Evolutionary conservation across 2,113 vertebrate species (phyloP), one percentile per base, ranked within the genome.

Genomic region (Formicarius rufipectus): DNA sequence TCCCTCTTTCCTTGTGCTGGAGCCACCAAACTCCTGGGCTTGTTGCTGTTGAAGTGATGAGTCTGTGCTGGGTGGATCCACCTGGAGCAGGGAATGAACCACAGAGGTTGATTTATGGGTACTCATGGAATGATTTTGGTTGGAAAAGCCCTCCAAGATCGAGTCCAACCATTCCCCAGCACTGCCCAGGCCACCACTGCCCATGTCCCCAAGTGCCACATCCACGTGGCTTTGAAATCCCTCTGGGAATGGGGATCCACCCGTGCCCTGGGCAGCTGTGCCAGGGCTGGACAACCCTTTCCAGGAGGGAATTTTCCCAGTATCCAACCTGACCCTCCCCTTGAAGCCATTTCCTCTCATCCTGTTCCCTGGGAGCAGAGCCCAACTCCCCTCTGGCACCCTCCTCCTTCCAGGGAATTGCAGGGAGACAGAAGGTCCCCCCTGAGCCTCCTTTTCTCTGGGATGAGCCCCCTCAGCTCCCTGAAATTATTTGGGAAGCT

Each of bases 181-280:
- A 33, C 19, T 39, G 44, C 44, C 52, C 44, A 44, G 2, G 1
- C 27, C 59, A 59, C 1, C 23, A 3, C 44, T 81, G 37, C 1
- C 33, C 52, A 4, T 14, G 23, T 81, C 60, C 86, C 77, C 77
- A 52, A 3, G 42, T 58, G 67, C 35, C 76, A 66, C 67, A 88
- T 80, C 30, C 75, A 40, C 7, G 63, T 0, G 7, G n/a, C 0
- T 71, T 2, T 17, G 2, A 20, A 62, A 78, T 24, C 58, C 67
- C 30, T 49, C 4, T 30, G 25, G 49, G 0, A 0, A 25, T 56
- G 49, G 56, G 40, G 13, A 21, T 55, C 15, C 66, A 28, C 6
- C 63, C 1, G 22, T 69, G 33, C 42, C 60, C 52, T 25, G 42
- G 52, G 71, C 28, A 35, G 53, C 60, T 40, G 52, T 8, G 72